phyloP scores from a whole-genome alignment of 1,140 invertebrate species.

The Meloidogyne floridensis region DNA sequence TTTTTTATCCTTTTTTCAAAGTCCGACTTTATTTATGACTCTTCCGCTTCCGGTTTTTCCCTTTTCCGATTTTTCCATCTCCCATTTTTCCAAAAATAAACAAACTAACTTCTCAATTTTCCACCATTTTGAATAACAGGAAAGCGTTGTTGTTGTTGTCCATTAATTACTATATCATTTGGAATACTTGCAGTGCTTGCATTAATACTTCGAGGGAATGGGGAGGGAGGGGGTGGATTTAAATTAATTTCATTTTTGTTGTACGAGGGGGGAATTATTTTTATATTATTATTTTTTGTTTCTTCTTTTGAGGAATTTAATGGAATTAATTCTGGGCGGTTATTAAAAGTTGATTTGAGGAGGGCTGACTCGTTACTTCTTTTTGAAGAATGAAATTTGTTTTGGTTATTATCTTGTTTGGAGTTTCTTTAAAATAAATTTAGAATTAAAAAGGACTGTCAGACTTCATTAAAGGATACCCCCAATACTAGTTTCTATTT shows the following conservation, averaged over 20 bases:
- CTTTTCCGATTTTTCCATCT: no score
- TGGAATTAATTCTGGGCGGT: not conserved
- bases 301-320: slow-evolving; percentile 1
- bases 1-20: no score
- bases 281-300: not conserved
- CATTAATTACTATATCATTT: not conserved
- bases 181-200: not conserved
- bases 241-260: not conserved
- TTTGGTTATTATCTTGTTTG: not conserved
- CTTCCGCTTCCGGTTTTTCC: no score
- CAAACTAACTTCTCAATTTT: not conserved
- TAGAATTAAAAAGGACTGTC: no score
- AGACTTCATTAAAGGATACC: no score
- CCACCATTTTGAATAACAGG: not conserved
- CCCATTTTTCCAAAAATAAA: no score
- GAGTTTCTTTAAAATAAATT: no score
- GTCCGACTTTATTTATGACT: no score
- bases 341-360: not conserved
- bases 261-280: not conserved
- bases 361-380: not conserved
- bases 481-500: no score
- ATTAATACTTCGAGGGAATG: slow-evolving; percentile 15
- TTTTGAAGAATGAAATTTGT: not conserved
- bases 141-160: slow-evolving; percentile 26
- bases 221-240: not conserved